These are phyloP conservation scores for Drosophila ochracea DNA, from an alignment of 2,888 invertebrate species.

Conservation along the genomic window DNA sequence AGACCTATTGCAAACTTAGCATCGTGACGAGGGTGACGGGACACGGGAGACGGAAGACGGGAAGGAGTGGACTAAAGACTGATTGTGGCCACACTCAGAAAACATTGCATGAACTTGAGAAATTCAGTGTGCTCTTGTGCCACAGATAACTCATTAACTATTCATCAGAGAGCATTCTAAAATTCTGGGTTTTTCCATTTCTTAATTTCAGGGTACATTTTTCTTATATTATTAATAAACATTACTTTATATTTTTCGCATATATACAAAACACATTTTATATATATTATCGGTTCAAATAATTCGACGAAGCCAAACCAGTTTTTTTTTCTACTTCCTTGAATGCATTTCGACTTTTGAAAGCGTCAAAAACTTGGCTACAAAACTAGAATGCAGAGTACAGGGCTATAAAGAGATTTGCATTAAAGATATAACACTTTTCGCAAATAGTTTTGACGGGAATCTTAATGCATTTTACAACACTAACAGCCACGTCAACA, in stretches of 20 bases:
- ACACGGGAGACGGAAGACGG: background rate
- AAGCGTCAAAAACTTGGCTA: background rate
- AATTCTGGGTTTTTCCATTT: background rate
- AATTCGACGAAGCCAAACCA: too few relatives aligned
- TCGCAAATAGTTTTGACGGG: background rate
- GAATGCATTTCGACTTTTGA: background rate
- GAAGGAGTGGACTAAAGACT: background rate
- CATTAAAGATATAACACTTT: constrained; percentile 17
- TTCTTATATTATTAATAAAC: background rate
- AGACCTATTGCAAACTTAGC: constrained; percentile 25
- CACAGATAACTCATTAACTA: background rate
- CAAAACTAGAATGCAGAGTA: background rate
- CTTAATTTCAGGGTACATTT: background rate
- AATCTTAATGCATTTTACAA: constrained; percentile 30
- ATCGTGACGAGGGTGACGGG: background rate
- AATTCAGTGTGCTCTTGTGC: background rate
- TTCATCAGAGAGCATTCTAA: background rate
- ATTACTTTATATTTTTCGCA: background rate
- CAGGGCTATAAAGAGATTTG: background rate
- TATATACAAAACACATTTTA: too few relatives aligned
- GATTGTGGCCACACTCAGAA: background rate
- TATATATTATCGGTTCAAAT: too few relatives aligned
- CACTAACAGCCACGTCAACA: constrained; percentile 13
- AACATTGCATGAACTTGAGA: background rate
- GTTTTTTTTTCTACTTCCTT: background rate